Conservation (phyloP, 2,113 vertebrate genomes). For the Lycaon pictus region DNA sequence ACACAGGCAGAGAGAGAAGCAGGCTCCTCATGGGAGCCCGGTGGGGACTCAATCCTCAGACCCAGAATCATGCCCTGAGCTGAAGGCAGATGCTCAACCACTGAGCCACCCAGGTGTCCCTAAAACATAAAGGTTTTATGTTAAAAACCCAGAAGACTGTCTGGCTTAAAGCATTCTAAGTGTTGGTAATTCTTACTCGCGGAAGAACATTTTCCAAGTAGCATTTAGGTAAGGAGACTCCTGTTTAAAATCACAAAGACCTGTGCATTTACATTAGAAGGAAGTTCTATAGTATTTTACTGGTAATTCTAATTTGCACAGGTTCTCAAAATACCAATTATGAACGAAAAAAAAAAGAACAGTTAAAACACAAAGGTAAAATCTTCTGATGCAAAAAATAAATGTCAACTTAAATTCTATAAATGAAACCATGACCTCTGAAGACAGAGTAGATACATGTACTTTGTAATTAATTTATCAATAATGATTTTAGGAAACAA, state of each 20-base stretch:
- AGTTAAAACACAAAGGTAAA: neutral
- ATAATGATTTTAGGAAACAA: neutral
- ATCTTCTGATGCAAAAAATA: neutral
- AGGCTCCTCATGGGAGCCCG: too few relatives aligned
- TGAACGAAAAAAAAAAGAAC: neutral
- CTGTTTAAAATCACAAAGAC: neutral
- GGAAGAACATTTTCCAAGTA: neutral
- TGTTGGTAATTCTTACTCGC: conserved; percentile 15
- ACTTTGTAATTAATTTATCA: neutral
- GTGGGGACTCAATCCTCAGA: too few relatives aligned
- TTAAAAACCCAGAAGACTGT: neutral
- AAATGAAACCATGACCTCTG: neutral
- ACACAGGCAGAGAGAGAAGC: too few relatives aligned
- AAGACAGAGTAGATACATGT: neutral
- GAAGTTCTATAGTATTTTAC: neutral
- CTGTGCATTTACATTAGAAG: neutral
- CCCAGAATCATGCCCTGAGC: too few relatives aligned
- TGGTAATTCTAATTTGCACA: neutral
- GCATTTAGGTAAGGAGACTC: neutral
- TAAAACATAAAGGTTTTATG: neutral
- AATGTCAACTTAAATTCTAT: neutral
- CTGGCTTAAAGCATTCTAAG: neutral
- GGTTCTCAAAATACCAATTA: neutral
- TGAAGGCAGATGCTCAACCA: too few relatives aligned
- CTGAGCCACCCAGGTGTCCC: too few relatives aligned